These are phyloP conservation scores for Pseudoips prasinana DNA, from an alignment of 2,888 invertebrate genomes.

Conservation along the genomic window DNA sequence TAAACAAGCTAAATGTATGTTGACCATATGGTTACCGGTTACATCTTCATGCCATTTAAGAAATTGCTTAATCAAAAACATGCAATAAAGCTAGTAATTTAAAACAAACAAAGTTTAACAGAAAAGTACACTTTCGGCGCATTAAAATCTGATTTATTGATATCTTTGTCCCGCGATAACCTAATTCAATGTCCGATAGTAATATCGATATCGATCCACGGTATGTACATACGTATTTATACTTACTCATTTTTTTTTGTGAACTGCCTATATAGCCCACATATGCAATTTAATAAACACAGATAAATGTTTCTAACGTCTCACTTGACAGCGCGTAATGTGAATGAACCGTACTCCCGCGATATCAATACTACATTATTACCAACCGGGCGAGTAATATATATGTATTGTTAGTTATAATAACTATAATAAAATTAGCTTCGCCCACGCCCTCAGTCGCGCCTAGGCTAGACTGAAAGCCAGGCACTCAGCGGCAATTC, in stretches of 20 bases:
- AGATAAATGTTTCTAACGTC: conserved; percentile 25
- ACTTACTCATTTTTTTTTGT: conserved; percentile 30
- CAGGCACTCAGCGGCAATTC: conserved; percentile 29
- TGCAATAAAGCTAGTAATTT: too few relatives aligned
- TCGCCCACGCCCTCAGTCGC: conserved; percentile 40
- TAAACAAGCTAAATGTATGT: conserved; percentile 4
- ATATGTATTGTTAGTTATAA: conserved; percentile 34
- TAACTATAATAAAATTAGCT: conserved; percentile 42
- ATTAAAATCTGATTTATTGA: too few relatives aligned
- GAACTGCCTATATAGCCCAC: conserved; percentile 12
- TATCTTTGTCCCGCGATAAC: too few relatives aligned
- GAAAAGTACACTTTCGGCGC: too few relatives aligned
- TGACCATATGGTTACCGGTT: conserved; percentile 24
- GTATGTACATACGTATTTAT: conserved; percentile 8
- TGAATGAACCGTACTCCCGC: conserved; percentile 51
- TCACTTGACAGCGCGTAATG: conserved; percentile 26
- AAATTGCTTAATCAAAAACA: conserved; percentile 11
- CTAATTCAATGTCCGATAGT: too few relatives aligned
- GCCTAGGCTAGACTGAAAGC: conserved; percentile 41
- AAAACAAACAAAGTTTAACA: too few relatives aligned
- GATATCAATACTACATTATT: conserved; percentile 43
- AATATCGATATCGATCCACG: too few relatives aligned
- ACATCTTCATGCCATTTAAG: conserved; percentile 15
- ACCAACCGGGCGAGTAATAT: conserved; percentile 32
- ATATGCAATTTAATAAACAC: conserved; percentile 26